phyloP scores from a whole-genome alignment of 2,888 invertebrate species.

The Tolmerus cingulatus region DNA sequence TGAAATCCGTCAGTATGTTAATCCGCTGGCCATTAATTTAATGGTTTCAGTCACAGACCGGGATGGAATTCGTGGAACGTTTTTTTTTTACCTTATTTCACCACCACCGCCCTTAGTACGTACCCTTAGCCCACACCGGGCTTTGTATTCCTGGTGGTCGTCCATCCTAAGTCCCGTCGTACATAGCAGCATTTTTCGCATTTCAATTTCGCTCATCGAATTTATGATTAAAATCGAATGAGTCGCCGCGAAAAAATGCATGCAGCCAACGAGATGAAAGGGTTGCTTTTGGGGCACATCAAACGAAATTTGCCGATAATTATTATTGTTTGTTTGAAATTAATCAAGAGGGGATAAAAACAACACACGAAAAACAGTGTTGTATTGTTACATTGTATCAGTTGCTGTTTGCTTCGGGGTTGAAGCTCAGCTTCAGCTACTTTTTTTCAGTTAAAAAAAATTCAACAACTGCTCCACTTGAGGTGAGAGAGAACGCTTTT shows the following conservation, averaged over 20 bases:
- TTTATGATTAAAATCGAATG: constrained; percentile 35
- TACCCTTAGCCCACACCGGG: neutral
- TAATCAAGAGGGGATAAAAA: constrained; percentile 28
- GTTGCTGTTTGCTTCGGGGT: neutral
- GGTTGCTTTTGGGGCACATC: constrained; percentile 15
- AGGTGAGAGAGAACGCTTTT: constrained; percentile 25
- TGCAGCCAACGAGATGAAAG: neutral
- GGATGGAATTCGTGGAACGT: constrained; percentile 14
- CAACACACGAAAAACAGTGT: neutral
- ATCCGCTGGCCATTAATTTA: constrained; percentile 37
- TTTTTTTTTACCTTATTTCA: neutral
- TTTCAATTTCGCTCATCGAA: constrained; percentile 31
- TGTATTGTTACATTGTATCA: constrained; percentile 32
- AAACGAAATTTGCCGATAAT: constrained; percentile 40
- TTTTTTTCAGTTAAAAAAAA: neutral
- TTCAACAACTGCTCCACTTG: constrained; percentile 40
- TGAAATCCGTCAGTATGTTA: constrained; percentile 6
- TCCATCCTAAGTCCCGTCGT: neutral
- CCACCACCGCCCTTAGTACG: neutral
- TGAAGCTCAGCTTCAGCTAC: neutral
- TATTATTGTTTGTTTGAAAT: constrained; percentile 22
- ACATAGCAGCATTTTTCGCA: constrained; percentile 8
- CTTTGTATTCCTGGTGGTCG: neutral
- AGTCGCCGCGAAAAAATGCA: neutral
- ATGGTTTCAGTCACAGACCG: constrained; percentile 22